These are phyloP conservation scores for Siderastrea radians DNA, from an alignment of 92 coral and sea anemone species.

Conservation along the genomic window DNA sequence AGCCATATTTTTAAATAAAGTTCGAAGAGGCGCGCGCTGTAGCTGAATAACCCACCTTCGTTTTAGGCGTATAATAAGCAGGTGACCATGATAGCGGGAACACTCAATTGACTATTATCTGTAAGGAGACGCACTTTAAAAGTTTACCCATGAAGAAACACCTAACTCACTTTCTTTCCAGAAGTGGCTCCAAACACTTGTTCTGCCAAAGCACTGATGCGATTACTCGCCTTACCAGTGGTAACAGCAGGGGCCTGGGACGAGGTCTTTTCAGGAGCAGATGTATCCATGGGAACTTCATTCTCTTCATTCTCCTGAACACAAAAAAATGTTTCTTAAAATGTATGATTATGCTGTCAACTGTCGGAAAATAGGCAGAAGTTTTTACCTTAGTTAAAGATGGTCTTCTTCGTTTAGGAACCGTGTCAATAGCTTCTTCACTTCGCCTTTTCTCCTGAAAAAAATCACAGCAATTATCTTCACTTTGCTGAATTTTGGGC, in stretches of 20 bases:
- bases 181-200: constrained; percentile 89
- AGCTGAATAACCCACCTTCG: no score
- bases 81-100: no score
- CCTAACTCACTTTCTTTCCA: constrained; percentile 19
- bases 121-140: no score
- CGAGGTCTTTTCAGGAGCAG: neutral
- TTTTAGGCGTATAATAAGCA: no score
- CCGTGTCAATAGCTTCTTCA: constrained; percentile 56
- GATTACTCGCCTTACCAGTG: constrained; percentile 81
- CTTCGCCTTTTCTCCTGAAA: constrained; percentile 81
- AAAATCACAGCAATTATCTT: neutral
- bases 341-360: no score
- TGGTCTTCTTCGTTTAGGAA: constrained; percentile 56
- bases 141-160: neutral
- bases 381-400: constrained; percentile 34
- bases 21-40: no score
- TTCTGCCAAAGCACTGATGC: constrained; percentile 88
- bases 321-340: neutral
- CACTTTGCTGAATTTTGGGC: neutral
- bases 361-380: no score
- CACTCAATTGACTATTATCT: no score
- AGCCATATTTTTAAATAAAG: no score
- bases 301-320: constrained; percentile 23
- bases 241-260: constrained; percentile 59
- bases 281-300: constrained; percentile 45